Evolutionary conservation across 2,888 invertebrate species (phyloP), one percentile per base, ranked within the genome.

Genomic region (Lamellibrachia columna): DNA sequence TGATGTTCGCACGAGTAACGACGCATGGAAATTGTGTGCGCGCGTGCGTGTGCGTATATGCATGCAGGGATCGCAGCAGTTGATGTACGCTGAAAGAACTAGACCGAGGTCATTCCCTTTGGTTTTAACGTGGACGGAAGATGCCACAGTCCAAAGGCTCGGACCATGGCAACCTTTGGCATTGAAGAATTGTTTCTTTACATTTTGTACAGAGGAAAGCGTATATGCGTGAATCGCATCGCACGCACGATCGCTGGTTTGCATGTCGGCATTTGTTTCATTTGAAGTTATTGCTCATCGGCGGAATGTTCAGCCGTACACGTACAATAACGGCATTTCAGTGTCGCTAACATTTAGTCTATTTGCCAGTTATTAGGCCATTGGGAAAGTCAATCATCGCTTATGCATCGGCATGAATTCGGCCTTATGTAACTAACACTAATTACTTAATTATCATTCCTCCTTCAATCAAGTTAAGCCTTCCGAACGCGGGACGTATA

Each of bases 381-480:
- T 75, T 22, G 6, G 75, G 75, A 75, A 75, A 15, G 75, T 75
- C 75, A 75, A 22, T 11, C n/a, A 75, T 75, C 75, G 22, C 75
- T 75, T 6, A 75, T n/a, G 22, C 22, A 15, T 22, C 15, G 75
- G 75, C 75, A 75, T 6, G 75, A 75, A 75, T 75, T 22, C 22
- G 75, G 75, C 75, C 75, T 75, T 75, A 75, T 75, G 75, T 15
- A 75, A 75, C 75, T 75, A 75, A 75, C 75, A 75, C 75, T 75
- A 75, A 75, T 22, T 75, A 15, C 75, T 75, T 75, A 75, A 75
- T 75, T 75, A 75, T 75, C 75, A n/a, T 75, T 22, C 75, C 75
- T 75, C 15, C 6, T 75, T 22, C 75, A 75, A 4, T 15, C 60
- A 60, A n/a, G 22, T 75, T n/a, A 22, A n/a, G 4, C 75, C 6